These are phyloP conservation scores for Sternarchorhynchus goeldii DNA, from an alignment of 2,797 vertebrate species.

Conservation along the genomic window DNA sequence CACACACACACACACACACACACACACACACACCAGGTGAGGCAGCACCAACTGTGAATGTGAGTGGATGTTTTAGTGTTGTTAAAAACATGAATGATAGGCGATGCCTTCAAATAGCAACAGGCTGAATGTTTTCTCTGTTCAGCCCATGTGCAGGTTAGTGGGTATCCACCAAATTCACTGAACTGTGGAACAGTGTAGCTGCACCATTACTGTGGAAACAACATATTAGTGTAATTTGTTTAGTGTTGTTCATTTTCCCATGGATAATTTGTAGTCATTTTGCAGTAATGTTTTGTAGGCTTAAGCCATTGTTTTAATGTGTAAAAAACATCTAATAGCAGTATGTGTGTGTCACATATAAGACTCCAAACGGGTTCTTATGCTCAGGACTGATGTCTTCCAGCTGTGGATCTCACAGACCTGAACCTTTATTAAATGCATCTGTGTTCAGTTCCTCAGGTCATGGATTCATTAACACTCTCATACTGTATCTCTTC, in stretches of 20 bases:
- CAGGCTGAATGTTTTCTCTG: no score
- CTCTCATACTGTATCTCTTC: no score
- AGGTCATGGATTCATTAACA: no score
- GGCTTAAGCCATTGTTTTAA: not conserved
- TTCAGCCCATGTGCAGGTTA: not conserved
- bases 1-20: conserved; percentile 4
- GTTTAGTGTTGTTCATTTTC: not conserved
- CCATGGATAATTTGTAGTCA: not conserved
- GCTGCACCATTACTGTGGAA: not conserved
- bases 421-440: no score
- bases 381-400: no score
- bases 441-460: no score
- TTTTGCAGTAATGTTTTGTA: not conserved
- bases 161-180: not conserved
- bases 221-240: not conserved
- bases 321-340: no score
- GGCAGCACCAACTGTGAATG: not conserved
- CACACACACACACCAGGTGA: not conserved
- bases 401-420: no score
- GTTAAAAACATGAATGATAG: not conserved
- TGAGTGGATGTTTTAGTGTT: not conserved
- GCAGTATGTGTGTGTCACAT: not conserved
- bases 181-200: not conserved
- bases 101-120: no score
- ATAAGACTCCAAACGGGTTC: no score